Conservation (phyloP, 2,113 vertebrate genomes). For the Pelmatolapia mariae region DNA sequence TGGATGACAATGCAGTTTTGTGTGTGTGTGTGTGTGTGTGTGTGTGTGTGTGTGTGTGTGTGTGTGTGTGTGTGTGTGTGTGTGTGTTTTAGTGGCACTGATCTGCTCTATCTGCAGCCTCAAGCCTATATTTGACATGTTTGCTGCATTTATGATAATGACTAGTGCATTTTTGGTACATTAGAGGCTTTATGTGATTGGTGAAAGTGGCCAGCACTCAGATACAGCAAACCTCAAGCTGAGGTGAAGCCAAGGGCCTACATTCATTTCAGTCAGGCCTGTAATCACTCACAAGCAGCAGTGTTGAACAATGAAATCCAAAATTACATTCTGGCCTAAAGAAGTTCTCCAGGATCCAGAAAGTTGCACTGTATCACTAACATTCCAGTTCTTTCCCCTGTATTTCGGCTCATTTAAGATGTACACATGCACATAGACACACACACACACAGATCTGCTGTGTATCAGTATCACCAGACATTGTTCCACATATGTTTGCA, state of each 20-base stretch:
- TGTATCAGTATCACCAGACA: slow-evolving; percentile 9
- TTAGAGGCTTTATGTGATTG: slow-evolving; percentile 18
- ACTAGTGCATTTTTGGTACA: slow-evolving; percentile 13
- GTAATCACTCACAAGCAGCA: slow-evolving; percentile 45
- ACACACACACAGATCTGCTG: slow-evolving; percentile 1
- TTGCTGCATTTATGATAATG: slow-evolving; percentile 9
- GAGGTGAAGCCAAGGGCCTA: slow-evolving; percentile 4
- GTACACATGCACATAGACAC: neutral
- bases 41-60: neutral
- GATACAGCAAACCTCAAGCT: slow-evolving; percentile 5
- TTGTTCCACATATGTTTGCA: slow-evolving; percentile 39
- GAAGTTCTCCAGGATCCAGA: slow-evolving; percentile 7
- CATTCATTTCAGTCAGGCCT: slow-evolving; percentile 33
- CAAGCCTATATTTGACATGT: neutral
- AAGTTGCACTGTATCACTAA: slow-evolving; percentile 5
- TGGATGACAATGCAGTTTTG: fast-evolving
- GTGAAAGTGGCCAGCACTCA: neutral
- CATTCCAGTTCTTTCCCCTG: neutral
- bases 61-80: neutral
- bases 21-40: neutral
- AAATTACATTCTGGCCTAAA: slow-evolving; percentile 25
- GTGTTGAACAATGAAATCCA: slow-evolving; percentile 33
- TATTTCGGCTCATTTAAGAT: neutral
- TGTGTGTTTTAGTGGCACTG: neutral
- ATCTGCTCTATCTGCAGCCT: neutral